phyloP scores from a whole-genome alignment of 1,140 invertebrate genomes.

The Saccostrea glomerata region DNA sequence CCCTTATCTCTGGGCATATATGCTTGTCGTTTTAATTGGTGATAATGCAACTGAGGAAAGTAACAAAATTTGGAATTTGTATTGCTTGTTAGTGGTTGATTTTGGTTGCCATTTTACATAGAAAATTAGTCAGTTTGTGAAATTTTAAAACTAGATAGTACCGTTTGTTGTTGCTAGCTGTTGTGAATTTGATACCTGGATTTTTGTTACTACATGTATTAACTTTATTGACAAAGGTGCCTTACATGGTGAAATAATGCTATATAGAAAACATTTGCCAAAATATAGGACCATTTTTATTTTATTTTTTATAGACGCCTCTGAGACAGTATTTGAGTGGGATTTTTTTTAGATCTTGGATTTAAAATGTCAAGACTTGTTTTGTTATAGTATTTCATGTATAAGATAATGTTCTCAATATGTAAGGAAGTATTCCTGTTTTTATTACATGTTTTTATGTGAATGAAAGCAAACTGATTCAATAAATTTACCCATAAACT shows the following conservation, averaged over 20 bases:
- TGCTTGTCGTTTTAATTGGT: neutral
- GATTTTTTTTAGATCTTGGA: neutral
- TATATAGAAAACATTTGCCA: neutral
- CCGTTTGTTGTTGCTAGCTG: neutral
- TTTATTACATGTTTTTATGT: neutral
- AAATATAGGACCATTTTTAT: neutral
- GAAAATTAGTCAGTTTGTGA: neutral
- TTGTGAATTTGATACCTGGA: neutral
- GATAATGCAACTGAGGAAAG: too few relatives aligned
- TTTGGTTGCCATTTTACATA: too few relatives aligned
- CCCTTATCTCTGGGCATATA: neutral
- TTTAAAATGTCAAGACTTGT: neutral
- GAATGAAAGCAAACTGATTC: neutral
- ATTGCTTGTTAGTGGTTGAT: neutral
- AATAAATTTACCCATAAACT: too few relatives aligned
- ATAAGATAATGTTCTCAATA: neutral
- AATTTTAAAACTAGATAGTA: neutral
- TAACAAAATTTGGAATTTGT: neutral
- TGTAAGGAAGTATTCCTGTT: neutral
- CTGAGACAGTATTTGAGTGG: neutral
- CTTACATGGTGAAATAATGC: neutral
- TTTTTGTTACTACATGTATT: neutral
- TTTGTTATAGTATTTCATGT: neutral
- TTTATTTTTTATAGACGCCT: neutral
- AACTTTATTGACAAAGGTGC: neutral